These are phyloP conservation scores for Stegana nigrithorax DNA, from an alignment of 2,888 invertebrate genomes.

Conservation along the genomic window DNA sequence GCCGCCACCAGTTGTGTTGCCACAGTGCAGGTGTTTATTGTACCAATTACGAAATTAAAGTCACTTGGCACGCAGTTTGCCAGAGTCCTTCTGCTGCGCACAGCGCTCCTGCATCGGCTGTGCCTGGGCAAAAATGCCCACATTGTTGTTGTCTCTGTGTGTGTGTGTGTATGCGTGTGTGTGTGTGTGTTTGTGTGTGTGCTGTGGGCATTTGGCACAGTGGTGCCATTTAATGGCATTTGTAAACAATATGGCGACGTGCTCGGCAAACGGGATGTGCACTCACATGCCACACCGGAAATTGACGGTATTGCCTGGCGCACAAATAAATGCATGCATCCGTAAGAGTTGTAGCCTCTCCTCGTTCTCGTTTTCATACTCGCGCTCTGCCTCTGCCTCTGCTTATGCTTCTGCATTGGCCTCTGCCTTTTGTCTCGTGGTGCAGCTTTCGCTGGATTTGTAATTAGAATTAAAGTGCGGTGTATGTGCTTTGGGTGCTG, in stretches of 20 bases:
- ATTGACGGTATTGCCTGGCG: slow-evolving; percentile 7
- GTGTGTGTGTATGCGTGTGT: background rate
- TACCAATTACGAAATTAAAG: background rate
- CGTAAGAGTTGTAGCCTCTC: too few relatives aligned
- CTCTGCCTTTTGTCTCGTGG: too few relatives aligned
- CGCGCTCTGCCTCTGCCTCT: background rate
- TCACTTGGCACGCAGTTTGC: background rate
- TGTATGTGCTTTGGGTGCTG: too few relatives aligned
- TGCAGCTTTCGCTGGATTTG: too few relatives aligned
- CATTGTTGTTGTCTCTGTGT: background rate
- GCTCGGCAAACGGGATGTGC: background rate
- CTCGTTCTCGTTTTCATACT: too few relatives aligned
- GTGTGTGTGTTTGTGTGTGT: background rate
- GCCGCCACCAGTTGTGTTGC: background rate
- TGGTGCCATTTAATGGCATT: background rate
- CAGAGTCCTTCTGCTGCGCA: too few relatives aligned
- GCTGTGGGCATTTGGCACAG: background rate
- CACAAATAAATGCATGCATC: background rate
- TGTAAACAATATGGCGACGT: slow-evolving; percentile 9
- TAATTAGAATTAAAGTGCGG: background rate
- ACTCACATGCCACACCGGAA: slow-evolving; percentile 1
- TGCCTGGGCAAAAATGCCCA: background rate
- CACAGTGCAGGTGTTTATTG: slow-evolving; percentile 15
- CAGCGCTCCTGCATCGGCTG: too few relatives aligned
- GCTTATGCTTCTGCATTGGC: background rate